A percentile compares a stretch with the other conserved stretches of the same genome.
Evolutionary conservation across 2,888 invertebrate species (phyloP).

Genomic region (Brenthis daphne): DNA sequence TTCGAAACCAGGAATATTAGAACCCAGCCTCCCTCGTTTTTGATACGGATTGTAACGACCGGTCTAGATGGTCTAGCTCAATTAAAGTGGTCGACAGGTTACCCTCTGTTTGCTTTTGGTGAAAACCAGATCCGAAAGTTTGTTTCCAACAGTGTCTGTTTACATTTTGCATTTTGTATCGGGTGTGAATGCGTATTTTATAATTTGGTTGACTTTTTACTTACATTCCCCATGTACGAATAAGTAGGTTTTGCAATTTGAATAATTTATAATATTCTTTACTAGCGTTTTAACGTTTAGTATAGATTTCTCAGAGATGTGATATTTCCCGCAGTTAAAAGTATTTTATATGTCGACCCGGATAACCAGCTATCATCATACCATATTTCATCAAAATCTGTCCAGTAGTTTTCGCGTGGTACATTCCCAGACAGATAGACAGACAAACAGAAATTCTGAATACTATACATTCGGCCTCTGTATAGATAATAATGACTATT

Average conservation of each 20-base stretch:
- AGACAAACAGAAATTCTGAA: too few relatives aligned
- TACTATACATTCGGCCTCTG: too few relatives aligned
- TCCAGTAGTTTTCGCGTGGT: too few relatives aligned
- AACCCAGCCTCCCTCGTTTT: slow-evolving; percentile 39
- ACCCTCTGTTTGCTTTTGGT: slow-evolving; percentile 65
- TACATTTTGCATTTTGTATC: slow-evolving; percentile 52
- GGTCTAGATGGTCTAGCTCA: slow-evolving; percentile 20
- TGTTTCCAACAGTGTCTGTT: slow-evolving; percentile 61
- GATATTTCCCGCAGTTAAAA: too few relatives aligned
- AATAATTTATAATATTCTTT: background rate
- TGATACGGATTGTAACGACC: slow-evolving; percentile 20
- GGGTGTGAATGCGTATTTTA: slow-evolving; percentile 54
- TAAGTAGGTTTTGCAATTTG: background rate
- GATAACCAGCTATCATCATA: too few relatives aligned
- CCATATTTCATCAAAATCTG: too few relatives aligned
- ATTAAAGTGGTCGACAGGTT: slow-evolving; percentile 30
- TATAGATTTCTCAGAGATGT: too few relatives aligned
- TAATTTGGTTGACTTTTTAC: slow-evolving; percentile 42
- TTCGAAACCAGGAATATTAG: slow-evolving; percentile 50
- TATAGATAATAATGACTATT: too few relatives aligned
- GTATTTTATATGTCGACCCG: too few relatives aligned
- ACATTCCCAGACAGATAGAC: too few relatives aligned
- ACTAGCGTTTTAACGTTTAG: too few relatives aligned
- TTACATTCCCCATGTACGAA: background rate
- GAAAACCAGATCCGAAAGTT: slow-evolving; percentile 72